Evolutionary conservation across 2,797 vertebrate genomes (phyloP).

Genomic region (Odontamblyopus lacepedii): DNA sequence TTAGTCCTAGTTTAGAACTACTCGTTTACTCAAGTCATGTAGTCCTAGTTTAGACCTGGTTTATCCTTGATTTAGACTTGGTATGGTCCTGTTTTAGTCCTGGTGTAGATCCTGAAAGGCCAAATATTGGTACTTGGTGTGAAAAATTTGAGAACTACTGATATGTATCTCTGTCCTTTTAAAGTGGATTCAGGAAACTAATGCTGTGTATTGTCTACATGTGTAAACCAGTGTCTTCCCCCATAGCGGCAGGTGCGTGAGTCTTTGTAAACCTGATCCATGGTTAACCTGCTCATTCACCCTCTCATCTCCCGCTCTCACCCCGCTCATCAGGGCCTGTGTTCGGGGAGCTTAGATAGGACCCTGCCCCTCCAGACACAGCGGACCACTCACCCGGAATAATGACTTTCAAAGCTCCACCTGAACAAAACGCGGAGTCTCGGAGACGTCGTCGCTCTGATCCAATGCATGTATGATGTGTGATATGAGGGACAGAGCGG

Average conservation of each 20-base stretch:
- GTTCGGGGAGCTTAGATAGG: conserved; percentile 12
- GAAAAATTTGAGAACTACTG: no score
- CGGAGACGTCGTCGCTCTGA: not conserved
- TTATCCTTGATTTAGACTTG: no score
- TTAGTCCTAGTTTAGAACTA: no score
- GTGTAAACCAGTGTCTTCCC: not conserved
- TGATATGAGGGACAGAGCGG: not conserved
- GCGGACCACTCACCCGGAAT: conserved; percentile 48
- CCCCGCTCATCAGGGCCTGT: conserved; percentile 26
- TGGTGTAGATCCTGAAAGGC: no score
- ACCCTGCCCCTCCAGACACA: conserved; percentile 11
- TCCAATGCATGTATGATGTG: conserved; percentile 11
- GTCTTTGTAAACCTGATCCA: conserved; percentile 4
- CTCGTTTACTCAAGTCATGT: no score
- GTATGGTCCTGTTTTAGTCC: no score
- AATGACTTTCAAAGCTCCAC: conserved; percentile 53
- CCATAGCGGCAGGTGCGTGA: not conserved
- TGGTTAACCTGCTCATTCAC: conserved; percentile 43
- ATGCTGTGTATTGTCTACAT: not conserved
- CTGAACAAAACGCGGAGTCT: conserved; percentile 32
- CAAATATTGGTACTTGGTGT: no score
- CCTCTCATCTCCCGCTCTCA: conserved; percentile 5
- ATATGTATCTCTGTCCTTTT: no score
- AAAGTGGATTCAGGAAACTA: no score
- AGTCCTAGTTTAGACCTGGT: no score